phyloP scores from a whole-genome alignment of 2,113 vertebrate genomes.

The Vombatus ursinus region DNA sequence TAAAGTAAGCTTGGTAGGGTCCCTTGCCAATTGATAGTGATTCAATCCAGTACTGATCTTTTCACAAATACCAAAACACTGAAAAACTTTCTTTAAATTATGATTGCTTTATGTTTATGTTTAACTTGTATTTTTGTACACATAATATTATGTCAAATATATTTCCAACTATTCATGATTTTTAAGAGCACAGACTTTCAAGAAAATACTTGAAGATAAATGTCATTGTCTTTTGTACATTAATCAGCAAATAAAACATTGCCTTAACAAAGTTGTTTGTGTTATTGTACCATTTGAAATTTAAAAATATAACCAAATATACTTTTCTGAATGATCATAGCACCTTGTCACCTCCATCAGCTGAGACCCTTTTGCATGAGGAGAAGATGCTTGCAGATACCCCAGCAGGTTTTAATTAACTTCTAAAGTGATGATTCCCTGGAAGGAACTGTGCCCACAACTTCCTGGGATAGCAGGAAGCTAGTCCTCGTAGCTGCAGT shows the following conservation, averaged over 20 bases:
- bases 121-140: constrained; percentile 91
- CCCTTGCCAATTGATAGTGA: constrained; percentile 85
- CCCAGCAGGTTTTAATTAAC: too few species aligned
- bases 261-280: constrained; percentile 87
- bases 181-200: constrained; percentile 89
- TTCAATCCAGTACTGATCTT: constrained; percentile 87
- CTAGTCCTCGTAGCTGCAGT: too few species aligned
- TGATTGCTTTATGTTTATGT: constrained; percentile 90
- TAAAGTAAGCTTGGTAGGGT: constrained; percentile 84
- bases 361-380: not conserved
- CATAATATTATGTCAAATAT: constrained; percentile 90
- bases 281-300: constrained; percentile 83
- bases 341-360: not conserved
- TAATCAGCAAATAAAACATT: constrained; percentile 87
- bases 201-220: constrained; percentile 84
- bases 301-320: constrained; percentile 54
- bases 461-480: not conserved
- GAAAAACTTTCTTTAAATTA: constrained; percentile 87
- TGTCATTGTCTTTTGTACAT: constrained; percentile 89
- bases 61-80: constrained; percentile 82
- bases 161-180: constrained; percentile 91
- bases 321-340: too few species aligned
- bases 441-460: not conserved
- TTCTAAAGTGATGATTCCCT: not conserved
- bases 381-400: not conserved